A percentile compares a stretch with the other conserved stretches of the same genome.
These are phyloP conservation scores for Rhagophthalmus giganteus DNA, from an alignment of 2,888 invertebrate species.

Conservation along the genomic window DNA sequence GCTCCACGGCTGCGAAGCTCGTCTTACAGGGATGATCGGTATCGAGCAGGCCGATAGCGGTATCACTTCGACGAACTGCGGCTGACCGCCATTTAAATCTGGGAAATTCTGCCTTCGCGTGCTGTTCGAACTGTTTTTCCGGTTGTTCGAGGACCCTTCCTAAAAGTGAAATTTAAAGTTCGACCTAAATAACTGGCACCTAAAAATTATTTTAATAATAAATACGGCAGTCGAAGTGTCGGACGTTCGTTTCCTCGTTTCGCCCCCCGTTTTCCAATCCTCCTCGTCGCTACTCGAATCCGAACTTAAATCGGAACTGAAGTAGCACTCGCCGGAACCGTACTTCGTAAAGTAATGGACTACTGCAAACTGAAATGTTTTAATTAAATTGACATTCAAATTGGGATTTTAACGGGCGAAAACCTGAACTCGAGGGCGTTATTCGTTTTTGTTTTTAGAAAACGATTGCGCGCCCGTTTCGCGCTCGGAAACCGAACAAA, in stretches of 20 bases:
- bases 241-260: constrained; percentile 18
- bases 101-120: constrained; percentile 25
- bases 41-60: constrained; percentile 64
- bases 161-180: constrained; percentile 9
- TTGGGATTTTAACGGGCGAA: no score
- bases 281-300: constrained; percentile 64
- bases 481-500: no score
- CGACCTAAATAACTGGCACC: background rate
- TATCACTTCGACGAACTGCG: constrained; percentile 62
- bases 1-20: constrained; percentile 52
- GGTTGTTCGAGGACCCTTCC: constrained; percentile 16
- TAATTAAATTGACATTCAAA: constrained; percentile 18
- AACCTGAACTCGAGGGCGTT: no score
- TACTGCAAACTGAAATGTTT: constrained; percentile 66
- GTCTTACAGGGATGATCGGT: constrained; percentile 51
- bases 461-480: no score
- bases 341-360: constrained; percentile 86
- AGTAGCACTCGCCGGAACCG: constrained; percentile 78
- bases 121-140: constrained; percentile 20
- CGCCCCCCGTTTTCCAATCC: constrained; percentile 33
- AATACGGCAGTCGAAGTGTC: constrained; percentile 26
- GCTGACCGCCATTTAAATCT: constrained; percentile 33
- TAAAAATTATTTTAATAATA: constrained; percentile 6
- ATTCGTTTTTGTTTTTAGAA: no score
- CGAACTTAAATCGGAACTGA: constrained; percentile 66